Conservation (phyloP, 2,113 vertebrate genomes). For the Muntiacus muntjak region DNA sequence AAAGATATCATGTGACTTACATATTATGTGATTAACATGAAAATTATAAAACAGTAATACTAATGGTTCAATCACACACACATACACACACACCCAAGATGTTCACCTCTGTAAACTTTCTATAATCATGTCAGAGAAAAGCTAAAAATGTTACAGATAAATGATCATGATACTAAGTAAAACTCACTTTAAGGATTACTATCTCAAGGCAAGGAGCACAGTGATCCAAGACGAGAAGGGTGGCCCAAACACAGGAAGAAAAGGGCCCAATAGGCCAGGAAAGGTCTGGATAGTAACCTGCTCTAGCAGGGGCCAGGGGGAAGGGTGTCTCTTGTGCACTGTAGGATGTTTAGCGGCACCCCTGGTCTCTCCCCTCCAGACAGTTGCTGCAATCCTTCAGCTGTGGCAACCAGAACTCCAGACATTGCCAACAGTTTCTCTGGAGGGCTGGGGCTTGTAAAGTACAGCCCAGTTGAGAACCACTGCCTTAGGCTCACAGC, state of each 20-base stretch:
- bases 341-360: not conserved
- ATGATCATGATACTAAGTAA: not conserved
- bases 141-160: not conserved
- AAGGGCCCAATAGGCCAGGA: not conserved
- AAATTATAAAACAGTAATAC: slow-evolving; percentile 13
- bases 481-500: not conserved
- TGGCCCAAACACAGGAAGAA: not conserved
- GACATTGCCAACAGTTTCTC: not conserved
- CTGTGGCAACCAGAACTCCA: not conserved
- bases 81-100: not conserved
- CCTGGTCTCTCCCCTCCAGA: not conserved
- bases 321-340: not conserved
- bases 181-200: not conserved
- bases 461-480: not conserved
- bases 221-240: not conserved
- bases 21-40: not conserved
- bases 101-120: not conserved
- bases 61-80: not conserved
- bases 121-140: not conserved
- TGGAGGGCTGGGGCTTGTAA: not conserved
- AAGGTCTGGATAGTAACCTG: not conserved
- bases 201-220: not conserved
- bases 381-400: not conserved
- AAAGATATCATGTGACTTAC: not conserved
- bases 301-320: not conserved